Conservation (phyloP, 2,113 vertebrate genomes). For the Pica pica region DNA sequence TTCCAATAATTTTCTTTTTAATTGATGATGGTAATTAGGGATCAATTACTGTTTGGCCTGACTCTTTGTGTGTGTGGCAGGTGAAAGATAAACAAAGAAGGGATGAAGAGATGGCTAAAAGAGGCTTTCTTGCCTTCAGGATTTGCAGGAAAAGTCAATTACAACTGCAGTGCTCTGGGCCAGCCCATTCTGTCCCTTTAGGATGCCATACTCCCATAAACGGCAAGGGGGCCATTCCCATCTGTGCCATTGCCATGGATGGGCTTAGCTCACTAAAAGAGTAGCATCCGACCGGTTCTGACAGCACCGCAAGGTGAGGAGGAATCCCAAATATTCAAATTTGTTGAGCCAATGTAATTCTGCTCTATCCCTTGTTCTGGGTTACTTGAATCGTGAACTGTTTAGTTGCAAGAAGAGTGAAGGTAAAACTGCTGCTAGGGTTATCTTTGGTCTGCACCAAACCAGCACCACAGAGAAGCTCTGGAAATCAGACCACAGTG, state of each 20-base stretch:
- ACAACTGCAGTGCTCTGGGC: background rate
- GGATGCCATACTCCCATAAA: background rate
- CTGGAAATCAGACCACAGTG: background rate
- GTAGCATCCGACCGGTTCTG: fast-evolving
- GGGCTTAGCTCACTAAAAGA: background rate
- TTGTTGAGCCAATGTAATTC: background rate
- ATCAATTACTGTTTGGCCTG: background rate
- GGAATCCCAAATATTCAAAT: background rate
- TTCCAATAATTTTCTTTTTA: slow-evolving; percentile 7
- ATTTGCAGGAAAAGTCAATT: background rate
- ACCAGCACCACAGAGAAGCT: background rate
- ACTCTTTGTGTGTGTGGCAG: background rate
- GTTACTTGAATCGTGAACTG: background rate
- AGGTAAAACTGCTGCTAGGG: background rate
- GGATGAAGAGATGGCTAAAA: background rate
- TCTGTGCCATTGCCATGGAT: background rate
- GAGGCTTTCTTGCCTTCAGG: background rate
- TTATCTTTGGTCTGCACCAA: slow-evolving; percentile 43
- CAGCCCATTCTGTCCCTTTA: background rate
- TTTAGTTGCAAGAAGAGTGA: background rate
- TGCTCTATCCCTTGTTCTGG: background rate
- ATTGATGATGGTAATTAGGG: background rate
- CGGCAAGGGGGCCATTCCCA: background rate
- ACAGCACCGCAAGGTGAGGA: background rate
- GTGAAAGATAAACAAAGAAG: background rate